phyloP scores from a whole-genome alignment of 1,140 invertebrate genomes.

The Panagrolaimus sp. region DNA sequence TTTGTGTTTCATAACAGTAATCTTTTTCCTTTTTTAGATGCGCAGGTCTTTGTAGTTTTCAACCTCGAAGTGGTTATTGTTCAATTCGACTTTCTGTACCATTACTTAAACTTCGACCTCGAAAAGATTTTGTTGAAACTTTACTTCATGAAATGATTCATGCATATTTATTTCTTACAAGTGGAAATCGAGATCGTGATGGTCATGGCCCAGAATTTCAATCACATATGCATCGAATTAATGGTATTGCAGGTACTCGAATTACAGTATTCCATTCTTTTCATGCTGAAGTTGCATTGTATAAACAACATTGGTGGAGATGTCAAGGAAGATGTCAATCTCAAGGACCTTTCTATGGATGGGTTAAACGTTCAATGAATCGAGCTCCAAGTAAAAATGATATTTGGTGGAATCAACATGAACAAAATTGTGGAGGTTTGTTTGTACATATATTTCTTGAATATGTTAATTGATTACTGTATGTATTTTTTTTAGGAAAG shows the following conservation, averaged over 20 bases:
- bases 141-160: conserved; percentile 99
- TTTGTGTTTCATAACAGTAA: too few relatives aligned
- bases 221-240: conserved; percentile 86
- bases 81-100: conserved; percentile 75
- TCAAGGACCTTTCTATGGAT: conserved; percentile 76
- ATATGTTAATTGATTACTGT: not conserved
- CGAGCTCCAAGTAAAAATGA: conserved; percentile 79
- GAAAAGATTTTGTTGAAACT: conserved; percentile 88
- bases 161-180: conserved; percentile 84
- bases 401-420: conserved; percentile 80
- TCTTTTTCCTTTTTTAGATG: conserved; percentile 68
- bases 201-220: conserved; percentile 86
- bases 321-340: conserved; percentile 63
- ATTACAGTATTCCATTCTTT: conserved; percentile 83
- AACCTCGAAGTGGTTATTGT: conserved; percentile 72
- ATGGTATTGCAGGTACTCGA: conserved; percentile 75
- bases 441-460: not conserved
- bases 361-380: conserved; percentile 66
- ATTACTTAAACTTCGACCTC: conserved; percentile 78
- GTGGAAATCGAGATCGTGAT: conserved; percentile 65
- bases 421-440: conserved; percentile 58
- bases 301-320: conserved; percentile 73
- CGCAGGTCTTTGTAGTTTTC: conserved; percentile 77
- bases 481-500: not conserved
- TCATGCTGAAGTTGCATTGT: conserved; percentile 79